Conservation (phyloP, 2,888 invertebrate genomes). For the Hirtodrosophila alboralis region DNA sequence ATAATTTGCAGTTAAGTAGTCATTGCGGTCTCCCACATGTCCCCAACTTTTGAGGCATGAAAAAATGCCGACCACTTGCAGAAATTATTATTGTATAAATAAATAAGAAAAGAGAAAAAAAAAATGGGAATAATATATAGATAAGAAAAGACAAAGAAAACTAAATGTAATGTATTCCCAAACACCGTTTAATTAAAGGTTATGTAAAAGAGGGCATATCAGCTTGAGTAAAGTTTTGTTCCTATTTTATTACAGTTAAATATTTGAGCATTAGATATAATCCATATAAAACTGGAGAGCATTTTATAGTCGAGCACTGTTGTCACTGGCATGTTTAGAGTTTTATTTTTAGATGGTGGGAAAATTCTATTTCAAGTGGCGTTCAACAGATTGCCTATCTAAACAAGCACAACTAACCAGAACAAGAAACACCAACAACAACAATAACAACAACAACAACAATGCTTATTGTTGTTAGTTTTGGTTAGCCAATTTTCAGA, state of each 20-base stretch:
- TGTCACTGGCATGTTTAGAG: constrained; percentile 40
- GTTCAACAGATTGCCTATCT: constrained; percentile 71
- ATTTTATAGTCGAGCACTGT: constrained; percentile 34
- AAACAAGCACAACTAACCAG: constrained; percentile 65
- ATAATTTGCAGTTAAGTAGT: constrained; percentile 68
- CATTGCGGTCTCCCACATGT: constrained; percentile 56
- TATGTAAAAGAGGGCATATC: too few species aligned
- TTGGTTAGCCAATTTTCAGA: constrained; percentile 58
- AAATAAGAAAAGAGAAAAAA: constrained; percentile 17
- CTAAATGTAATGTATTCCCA: constrained; percentile 40
- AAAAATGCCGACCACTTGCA: constrained; percentile 56
- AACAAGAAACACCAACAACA: constrained; percentile 46
- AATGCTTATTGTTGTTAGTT: constrained; percentile 64
- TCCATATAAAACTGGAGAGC: constrained; percentile 27
- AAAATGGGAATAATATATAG: constrained; percentile 26
- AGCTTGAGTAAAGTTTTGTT: too few species aligned
- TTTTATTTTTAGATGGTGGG: constrained; percentile 73
- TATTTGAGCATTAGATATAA: too few species aligned
- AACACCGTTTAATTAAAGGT: constrained; percentile 16
- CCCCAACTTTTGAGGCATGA: constrained; percentile 52
- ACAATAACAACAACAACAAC: constrained; percentile 14
- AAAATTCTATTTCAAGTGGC: constrained; percentile 73
- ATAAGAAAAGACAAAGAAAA: constrained; percentile 49
- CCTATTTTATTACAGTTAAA: too few species aligned
- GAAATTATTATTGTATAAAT: constrained; percentile 43